These are phyloP conservation scores for Drosophila parvula DNA, from an alignment of 1,140 invertebrate species.

Conservation along the genomic window DNA sequence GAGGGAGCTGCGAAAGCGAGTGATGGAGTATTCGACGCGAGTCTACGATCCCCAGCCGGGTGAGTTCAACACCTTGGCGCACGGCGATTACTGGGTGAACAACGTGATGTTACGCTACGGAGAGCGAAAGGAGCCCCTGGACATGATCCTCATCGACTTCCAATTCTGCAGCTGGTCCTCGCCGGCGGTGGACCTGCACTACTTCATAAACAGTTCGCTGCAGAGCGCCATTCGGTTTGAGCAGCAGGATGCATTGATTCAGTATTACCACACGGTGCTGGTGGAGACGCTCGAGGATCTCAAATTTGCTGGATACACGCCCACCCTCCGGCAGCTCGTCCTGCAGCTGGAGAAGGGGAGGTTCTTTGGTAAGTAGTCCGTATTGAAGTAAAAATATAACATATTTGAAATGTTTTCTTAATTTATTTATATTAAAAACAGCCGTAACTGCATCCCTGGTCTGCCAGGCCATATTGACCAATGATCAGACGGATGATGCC, in stretches of 20 bases:
- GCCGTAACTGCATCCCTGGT: conserved; percentile 54
- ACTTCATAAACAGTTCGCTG: conserved; percentile 71
- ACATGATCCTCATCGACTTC: conserved; percentile 84
- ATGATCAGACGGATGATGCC: conserved; percentile 70
- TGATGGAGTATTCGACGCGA: conserved; percentile 64
- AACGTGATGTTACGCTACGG: conserved; percentile 87
- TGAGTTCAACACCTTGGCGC: conserved; percentile 86
- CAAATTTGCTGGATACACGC: conserved; percentile 62
- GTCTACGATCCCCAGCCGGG: conserved; percentile 75
- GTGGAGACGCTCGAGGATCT: conserved; percentile 60
- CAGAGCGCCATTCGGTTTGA: conserved; percentile 41
- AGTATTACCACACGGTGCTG: conserved; percentile 72
- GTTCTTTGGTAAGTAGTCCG: conserved; percentile 65
- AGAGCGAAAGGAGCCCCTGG: conserved; percentile 75
- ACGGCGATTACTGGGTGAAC: conserved; percentile 88
- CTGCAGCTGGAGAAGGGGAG: conserved; percentile 66
- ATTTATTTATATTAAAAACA: conserved; percentile 12
- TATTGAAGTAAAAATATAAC: neutral
- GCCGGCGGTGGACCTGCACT: conserved; percentile 76
- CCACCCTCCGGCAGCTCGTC: conserved; percentile 65
- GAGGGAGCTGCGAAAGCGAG: conserved; percentile 34
- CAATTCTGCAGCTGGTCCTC: conserved; percentile 76
- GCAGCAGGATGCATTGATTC: conserved; percentile 56
- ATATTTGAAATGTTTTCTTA: neutral
- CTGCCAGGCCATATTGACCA: conserved; percentile 63